phyloP scores from a whole-genome alignment of 2,113 vertebrate species.

The Hippopotamus amphibius region DNA sequence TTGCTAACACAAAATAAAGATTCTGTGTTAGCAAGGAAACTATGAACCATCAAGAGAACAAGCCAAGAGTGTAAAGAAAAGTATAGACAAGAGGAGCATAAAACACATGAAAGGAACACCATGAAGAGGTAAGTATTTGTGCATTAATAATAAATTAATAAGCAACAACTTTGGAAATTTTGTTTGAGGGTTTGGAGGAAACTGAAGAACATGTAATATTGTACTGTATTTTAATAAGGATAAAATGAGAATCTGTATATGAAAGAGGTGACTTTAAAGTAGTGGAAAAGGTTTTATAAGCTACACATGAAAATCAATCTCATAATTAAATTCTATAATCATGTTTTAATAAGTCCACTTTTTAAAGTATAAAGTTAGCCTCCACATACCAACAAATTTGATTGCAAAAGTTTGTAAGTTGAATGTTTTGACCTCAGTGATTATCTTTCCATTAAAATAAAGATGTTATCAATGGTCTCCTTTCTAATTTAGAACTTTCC shows the following conservation, averaged over 20 bases:
- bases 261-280: neutral
- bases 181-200: neutral
- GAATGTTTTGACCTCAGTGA: neutral
- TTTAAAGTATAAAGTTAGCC: neutral
- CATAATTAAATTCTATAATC: neutral
- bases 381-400: neutral
- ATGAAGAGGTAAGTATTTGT: neutral
- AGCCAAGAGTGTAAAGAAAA: neutral
- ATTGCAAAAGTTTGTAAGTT: neutral
- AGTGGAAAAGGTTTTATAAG: neutral
- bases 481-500: neutral
- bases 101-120: neutral
- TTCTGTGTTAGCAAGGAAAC: neutral
- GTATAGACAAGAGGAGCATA: neutral
- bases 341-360: neutral
- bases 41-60: neutral
- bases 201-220: neutral
- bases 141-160: neutral
- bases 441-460: neutral
- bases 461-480: neutral
- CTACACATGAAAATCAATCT: neutral
- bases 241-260: neutral
- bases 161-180: neutral
- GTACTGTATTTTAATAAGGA: neutral
- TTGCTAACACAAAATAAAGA: slow-evolving; percentile 1